These are phyloP conservation scores for Ephestia elutella DNA, from an alignment of 1,140 invertebrate genomes.

Conservation along the genomic window DNA sequence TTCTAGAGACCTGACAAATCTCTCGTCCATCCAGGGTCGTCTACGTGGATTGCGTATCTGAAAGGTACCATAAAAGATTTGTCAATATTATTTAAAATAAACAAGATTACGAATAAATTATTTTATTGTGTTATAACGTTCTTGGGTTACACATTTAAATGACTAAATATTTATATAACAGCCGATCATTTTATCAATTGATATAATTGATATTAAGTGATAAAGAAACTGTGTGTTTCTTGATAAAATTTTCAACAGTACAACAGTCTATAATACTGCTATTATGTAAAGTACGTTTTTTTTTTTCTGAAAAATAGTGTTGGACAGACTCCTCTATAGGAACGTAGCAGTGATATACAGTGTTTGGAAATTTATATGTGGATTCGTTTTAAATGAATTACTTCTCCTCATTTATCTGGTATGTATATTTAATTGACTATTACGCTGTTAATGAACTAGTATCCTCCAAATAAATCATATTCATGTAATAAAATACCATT, in stretches of 20 bases:
- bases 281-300: constrained; percentile 1
- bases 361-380: constrained; percentile 6
- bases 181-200: not conserved
- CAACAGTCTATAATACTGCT: constrained; percentile 19
- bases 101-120: too few relatives aligned
- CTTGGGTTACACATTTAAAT: too few relatives aligned
- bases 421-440: not conserved
- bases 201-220: constrained; percentile 17
- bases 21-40: too few relatives aligned
- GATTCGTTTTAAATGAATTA: not conserved
- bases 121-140: too few relatives aligned
- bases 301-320: not conserved
- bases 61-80: too few relatives aligned
- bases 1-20: too few relatives aligned
- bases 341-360: not conserved
- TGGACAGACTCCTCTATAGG: not conserved
- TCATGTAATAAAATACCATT: too few relatives aligned
- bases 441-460: not conserved
- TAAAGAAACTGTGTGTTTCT: constrained; percentile 3
- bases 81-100: too few relatives aligned
- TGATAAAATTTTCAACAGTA: constrained; percentile 17
- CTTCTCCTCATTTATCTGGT: not conserved
- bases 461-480: too few relatives aligned
- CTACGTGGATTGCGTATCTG: too few relatives aligned
- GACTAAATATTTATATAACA: too few relatives aligned